phyloP scores from a whole-genome alignment of 2,888 invertebrate genomes.

The Nomada goodeniana region DNA sequence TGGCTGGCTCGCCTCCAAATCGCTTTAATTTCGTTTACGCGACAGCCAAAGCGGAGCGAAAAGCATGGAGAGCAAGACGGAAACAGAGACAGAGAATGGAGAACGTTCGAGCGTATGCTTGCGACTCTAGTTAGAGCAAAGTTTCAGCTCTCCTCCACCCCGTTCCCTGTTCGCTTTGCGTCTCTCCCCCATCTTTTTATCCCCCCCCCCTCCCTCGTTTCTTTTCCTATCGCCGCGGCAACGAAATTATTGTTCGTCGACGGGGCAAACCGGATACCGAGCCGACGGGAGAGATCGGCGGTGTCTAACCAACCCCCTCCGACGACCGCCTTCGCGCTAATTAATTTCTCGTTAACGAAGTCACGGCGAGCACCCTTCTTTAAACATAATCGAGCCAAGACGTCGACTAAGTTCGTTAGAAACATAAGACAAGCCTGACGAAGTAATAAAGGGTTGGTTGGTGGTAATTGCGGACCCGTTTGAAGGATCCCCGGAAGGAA shows the following conservation, averaged over 20 bases:
- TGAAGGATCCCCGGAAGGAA: background rate
- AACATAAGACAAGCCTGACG: constrained; percentile 54
- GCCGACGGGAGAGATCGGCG: background rate
- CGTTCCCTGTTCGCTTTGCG: background rate
- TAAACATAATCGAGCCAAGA: constrained; percentile 58
- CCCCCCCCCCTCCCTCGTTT: background rate
- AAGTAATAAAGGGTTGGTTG: constrained; percentile 51
- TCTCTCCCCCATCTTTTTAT: background rate
- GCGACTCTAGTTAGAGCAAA: background rate
- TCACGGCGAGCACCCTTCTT: constrained; percentile 59
- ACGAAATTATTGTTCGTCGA: constrained; percentile 10
- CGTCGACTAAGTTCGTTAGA: constrained; percentile 57
- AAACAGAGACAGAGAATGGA: constrained; percentile 2
- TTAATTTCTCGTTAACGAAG: constrained; percentile 64
- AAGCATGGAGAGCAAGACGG: constrained; percentile 9
- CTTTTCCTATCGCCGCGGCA: background rate
- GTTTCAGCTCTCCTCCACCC: background rate
- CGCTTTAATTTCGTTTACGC: constrained; percentile 78
- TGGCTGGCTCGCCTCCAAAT: constrained; percentile 75
- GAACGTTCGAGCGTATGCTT: background rate
- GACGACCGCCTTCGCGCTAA: constrained; percentile 38
- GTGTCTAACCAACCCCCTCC: constrained; percentile 11
- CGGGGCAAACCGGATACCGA: constrained; percentile 14
- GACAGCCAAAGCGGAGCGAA: constrained; percentile 45
- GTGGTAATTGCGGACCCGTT: constrained; percentile 49